Evolutionary conservation across 2,888 invertebrate genomes (phyloP), one percentile per base, ranked within the genome.

Genomic region (Cenopis cana): DNA sequence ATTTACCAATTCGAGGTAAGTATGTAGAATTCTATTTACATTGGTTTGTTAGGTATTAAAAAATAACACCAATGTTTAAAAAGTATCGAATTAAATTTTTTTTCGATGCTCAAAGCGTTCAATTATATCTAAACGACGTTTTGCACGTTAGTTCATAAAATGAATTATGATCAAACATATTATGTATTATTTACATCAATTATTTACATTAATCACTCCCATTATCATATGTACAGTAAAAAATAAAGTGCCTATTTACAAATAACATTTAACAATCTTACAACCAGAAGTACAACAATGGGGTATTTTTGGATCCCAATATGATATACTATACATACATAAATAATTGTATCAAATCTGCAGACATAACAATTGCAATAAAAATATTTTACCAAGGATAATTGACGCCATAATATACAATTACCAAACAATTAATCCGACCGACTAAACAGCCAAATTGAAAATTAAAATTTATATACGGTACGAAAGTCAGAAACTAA

Each of bases 211-310:
- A 62, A 18, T 62, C 62, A 61, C 49, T 49, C 33, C 11, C 46
- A 56, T 61, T 68, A 41, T 52, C 10, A 17, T 50, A n/a, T n/a
- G n/a, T n/a, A 57, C 18, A 6, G 18, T 68, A 68, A 29, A 68
- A 68, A 68, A 68, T 68, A 60, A 68, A 61, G 33, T 33, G 0
- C 33, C 54, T 61, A 68, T 69, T 38, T 52, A 65, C 64, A 69
- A 60, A 64, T 69, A 64, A 62, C 46, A 36, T 50, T 36, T 29
- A 69, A 69, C 69, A 64, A 69, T 52, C 52, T 69, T 57, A 64
- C 69, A 69, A 64, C 50, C 62, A 64, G 59, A 64, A 17, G n/a
- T 52, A 65, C 52, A 59, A 64, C 64, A 69, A 41, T 18, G 57
- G 57, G 52, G 29, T 52, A 38, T 9, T 54, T 50, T 62, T 17